phyloP scores from a whole-genome alignment of 2,888 invertebrate genomes.

The Oscheius sp. region DNA sequence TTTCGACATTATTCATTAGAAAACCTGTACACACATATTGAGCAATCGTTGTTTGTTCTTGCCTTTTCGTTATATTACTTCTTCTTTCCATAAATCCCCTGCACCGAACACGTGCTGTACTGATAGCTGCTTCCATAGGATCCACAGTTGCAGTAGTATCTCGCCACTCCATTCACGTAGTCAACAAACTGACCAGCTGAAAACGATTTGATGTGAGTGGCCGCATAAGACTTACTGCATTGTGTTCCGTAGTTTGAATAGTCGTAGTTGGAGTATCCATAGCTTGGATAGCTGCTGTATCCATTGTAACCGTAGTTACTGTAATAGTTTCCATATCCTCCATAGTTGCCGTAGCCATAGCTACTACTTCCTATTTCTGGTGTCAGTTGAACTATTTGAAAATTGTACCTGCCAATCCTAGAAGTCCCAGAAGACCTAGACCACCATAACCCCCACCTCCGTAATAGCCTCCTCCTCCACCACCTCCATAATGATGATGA shows the following conservation, averaged over 20 bases:
- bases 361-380: neutral
- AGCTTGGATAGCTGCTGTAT: no score
- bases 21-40: no score
- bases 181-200: constrained; percentile 23
- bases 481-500: constrained; percentile 12
- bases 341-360: neutral
- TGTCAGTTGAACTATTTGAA: neutral
- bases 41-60: no score
- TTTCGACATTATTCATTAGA: no score
- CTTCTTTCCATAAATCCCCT: constrained; percentile 1
- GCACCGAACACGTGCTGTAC: constrained; percentile 1
- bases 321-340: neutral
- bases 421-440: constrained; percentile 12
- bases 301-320: neutral
- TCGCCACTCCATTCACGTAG: constrained; percentile 17
- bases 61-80: neutral
- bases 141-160: constrained; percentile 25
- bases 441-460: constrained; percentile 8
- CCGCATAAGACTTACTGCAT: no score
- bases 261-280: no score
- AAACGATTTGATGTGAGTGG: neutral
- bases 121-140: constrained; percentile 17
- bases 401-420: neutral
- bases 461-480: neutral
- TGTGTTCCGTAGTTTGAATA: no score